Evolutionary conservation across 2,797 vertebrate genomes (phyloP).

Genomic region (Poeciliopsis presidionis): DNA sequence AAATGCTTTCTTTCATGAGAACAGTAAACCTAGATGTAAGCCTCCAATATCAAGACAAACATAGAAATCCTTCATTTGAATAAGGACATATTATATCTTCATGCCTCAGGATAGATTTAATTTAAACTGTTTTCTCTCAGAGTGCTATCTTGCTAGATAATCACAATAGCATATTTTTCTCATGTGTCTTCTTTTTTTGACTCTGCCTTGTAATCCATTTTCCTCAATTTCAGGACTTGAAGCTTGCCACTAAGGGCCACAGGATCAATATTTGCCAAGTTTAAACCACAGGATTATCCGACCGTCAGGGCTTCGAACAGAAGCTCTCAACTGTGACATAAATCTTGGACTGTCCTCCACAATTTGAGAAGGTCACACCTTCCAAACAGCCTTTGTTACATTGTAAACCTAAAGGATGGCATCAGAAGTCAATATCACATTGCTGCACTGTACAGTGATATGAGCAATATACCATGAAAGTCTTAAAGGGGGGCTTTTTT

Average conservation of each 20-base stretch:
- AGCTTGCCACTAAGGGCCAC: conserved; percentile 74
- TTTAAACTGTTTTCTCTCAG: conserved; percentile 64
- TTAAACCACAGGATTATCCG: conserved; percentile 86
- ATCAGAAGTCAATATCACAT: conserved; percentile 67
- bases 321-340: conserved; percentile 83
- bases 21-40: neutral
- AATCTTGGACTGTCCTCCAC: conserved; percentile 80
- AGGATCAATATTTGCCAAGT: conserved; percentile 87
- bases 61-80: neutral
- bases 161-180: conserved; percentile 74
- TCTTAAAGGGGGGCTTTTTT: neutral
- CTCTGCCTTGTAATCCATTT: conserved; percentile 81
- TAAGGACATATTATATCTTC: conserved; percentile 35
- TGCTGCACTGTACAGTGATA: conserved; percentile 49
- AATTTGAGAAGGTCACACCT: conserved; percentile 77
- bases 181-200: conserved; percentile 63
- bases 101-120: conserved; percentile 50
- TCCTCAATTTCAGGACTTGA: conserved; percentile 79
- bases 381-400: conserved; percentile 71
- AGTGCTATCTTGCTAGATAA: conserved; percentile 73
- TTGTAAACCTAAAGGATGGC: conserved; percentile 67
- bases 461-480: neutral
- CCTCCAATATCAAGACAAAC: neutral
- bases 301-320: conserved; percentile 82
- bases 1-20: neutral